A percentile compares a stretch with the other conserved stretches of the same genome.
phyloP scores from a whole-genome alignment of 2,113 vertebrate species.

The Mastomys coucha region DNA sequence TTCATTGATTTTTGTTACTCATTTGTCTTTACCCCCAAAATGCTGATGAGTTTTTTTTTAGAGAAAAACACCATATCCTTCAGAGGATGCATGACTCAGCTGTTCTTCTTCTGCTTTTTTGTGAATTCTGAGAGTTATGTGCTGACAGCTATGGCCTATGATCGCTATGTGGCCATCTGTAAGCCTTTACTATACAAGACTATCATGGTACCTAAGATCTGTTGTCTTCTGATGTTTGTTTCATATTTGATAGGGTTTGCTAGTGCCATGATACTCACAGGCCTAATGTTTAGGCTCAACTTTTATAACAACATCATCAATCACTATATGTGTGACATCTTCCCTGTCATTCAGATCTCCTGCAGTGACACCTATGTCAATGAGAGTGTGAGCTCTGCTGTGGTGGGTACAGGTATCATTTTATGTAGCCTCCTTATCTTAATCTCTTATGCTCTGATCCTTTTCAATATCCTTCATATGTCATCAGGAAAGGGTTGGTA shows the following conservation, averaged over 20 bases:
- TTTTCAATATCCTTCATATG: slow-evolving; percentile 64
- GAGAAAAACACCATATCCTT: slow-evolving; percentile 39
- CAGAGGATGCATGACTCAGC: slow-evolving; percentile 45
- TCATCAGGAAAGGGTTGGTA: slow-evolving; percentile 19
- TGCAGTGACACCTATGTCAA: slow-evolving; percentile 52
- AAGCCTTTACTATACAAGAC: background rate
- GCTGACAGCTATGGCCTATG: slow-evolving; percentile 66
- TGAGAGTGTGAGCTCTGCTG: slow-evolving; percentile 34
- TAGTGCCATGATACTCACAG: background rate
- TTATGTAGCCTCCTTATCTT: slow-evolving; percentile 55
- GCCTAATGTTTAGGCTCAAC: background rate
- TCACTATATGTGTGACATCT: slow-evolving; percentile 80
- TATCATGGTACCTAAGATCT: background rate
- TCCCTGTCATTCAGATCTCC: slow-evolving; percentile 75
- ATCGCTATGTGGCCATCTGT: slow-evolving; percentile 60
- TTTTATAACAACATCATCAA: slow-evolving; percentile 62
- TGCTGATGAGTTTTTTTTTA: slow-evolving; percentile 45
- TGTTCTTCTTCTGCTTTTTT: slow-evolving; percentile 70
- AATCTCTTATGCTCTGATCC: slow-evolving; percentile 72
- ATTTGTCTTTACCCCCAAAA: slow-evolving; percentile 16
- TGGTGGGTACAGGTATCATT: slow-evolving; percentile 34
- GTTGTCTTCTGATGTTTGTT: slow-evolving; percentile 28
- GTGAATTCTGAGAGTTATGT: slow-evolving; percentile 57
- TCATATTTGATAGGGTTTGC: slow-evolving; percentile 42
- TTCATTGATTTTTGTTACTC: slow-evolving; percentile 64